Conservation (phyloP, 2,113 vertebrate species). For the Onychostoma macrolepis region DNA sequence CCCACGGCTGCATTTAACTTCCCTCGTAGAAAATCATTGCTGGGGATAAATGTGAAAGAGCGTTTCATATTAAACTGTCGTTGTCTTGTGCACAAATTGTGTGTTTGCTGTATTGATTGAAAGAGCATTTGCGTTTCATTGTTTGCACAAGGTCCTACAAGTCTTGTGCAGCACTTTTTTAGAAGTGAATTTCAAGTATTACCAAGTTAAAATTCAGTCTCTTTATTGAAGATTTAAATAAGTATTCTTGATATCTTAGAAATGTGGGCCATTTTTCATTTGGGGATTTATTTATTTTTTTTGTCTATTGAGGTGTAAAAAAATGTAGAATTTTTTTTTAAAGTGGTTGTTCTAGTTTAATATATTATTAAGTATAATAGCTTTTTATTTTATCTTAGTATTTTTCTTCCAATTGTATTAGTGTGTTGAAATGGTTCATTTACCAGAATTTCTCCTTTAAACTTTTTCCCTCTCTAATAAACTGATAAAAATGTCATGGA, state of each 20-base stretch:
- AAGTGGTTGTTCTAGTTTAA: too few species aligned
- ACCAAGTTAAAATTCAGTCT: neutral
- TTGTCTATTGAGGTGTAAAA: neutral
- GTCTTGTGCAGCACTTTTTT: neutral
- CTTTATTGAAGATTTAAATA: neutral
- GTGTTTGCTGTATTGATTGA: constrained; percentile 13
- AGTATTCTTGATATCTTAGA: neutral
- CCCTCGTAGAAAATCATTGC: constrained; percentile 19
- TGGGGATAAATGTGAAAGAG: neutral
- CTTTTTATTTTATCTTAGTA: too few species aligned
- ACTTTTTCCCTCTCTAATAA: neutral
- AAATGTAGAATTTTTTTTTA: neutral
- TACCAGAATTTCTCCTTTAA: neutral
- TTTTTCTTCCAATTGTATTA: too few species aligned
- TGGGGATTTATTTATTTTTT: neutral
- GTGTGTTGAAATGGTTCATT: too few species aligned
- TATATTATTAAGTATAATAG: too few species aligned
- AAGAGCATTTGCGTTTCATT: neutral
- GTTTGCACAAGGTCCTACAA: neutral
- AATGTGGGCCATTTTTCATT: neutral
- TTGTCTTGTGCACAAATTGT: neutral
- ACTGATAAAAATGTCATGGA: neutral
- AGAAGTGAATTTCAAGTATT: neutral
- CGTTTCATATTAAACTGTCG: neutral
- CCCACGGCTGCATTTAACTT: constrained; percentile 28